These are phyloP conservation scores for Anastrepha ludens DNA, from an alignment of 1,140 invertebrate genomes.

Conservation along the genomic window DNA sequence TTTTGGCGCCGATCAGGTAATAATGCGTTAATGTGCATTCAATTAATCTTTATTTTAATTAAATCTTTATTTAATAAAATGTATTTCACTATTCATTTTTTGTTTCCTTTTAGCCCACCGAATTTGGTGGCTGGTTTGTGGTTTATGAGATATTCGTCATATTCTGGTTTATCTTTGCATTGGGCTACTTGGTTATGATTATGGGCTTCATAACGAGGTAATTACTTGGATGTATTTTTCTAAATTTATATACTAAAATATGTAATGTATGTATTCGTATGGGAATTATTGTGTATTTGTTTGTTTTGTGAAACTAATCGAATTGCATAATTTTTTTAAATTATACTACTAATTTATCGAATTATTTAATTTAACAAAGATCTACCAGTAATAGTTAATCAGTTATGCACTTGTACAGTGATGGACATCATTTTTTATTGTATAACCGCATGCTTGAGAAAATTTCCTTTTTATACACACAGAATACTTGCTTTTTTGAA, in stretches of 20 bases:
- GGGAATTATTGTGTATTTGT: neutral
- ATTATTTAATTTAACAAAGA: neutral
- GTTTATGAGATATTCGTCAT: conserved; percentile 73
- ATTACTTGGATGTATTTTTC: conserved; percentile 46
- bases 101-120: conserved; percentile 61
- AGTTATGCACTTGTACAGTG: neutral
- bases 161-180: conserved; percentile 91
- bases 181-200: conserved; percentile 94
- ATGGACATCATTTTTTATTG: too few species aligned
- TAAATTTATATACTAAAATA: neutral
- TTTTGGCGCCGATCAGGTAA: conserved; percentile 76
- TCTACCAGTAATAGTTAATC: neutral
- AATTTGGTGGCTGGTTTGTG: conserved; percentile 71
- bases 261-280: neutral
- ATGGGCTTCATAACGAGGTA: conserved; percentile 86
- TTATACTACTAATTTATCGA: neutral
- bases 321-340: neutral
- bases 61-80: neutral
- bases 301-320: conserved; percentile 8
- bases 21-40: neutral
- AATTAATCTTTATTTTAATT: neutral
- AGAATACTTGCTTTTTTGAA: too few species aligned
- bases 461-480: too few species aligned
- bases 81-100: neutral
- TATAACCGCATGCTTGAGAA: too few species aligned